Evolutionary conservation across 2,888 invertebrate genomes (phyloP).

Genomic region (Epinotia ramella): DNA sequence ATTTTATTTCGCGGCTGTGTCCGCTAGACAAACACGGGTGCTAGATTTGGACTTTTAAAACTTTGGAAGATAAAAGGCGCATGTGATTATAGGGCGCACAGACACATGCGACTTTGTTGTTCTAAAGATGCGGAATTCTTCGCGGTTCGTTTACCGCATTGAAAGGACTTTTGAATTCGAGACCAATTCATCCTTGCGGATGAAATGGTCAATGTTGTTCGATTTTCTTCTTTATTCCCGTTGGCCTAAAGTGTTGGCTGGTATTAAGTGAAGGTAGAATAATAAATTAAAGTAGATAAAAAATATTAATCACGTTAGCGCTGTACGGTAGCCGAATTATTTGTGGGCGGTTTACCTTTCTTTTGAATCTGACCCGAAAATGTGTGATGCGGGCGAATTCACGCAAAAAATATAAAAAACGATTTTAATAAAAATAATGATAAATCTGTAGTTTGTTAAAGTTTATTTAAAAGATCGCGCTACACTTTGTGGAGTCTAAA

Average conservation of each 20-base stretch:
- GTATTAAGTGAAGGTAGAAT: conserved; percentile 26
- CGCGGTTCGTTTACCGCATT: conserved; percentile 76
- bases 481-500: no score
- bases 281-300: conserved; percentile 54
- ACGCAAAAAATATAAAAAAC: conserved; percentile 27
- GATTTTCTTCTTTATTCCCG: conserved; percentile 51
- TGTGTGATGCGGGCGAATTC: conserved; percentile 39
- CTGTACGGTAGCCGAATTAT: conserved; percentile 76
- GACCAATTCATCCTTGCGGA: conserved; percentile 50
- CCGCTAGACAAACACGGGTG: conserved; percentile 79
- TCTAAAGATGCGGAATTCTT: conserved; percentile 67
- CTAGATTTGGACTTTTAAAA: conserved; percentile 55
- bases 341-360: conserved; percentile 66
- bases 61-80: neutral
- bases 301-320: conserved; percentile 76
- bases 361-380: conserved; percentile 55
- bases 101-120: conserved; percentile 9
- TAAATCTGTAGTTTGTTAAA: conserved; percentile 6
- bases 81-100: neutral
- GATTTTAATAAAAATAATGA: conserved; percentile 1
- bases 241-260: conserved; percentile 46
- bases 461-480: neutral
- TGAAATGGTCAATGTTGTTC: conserved; percentile 16
- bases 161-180: conserved; percentile 66
- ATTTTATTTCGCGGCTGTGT: conserved; percentile 67